Conservation (phyloP, 2,113 vertebrate species). For the Capreolus pygargus region DNA sequence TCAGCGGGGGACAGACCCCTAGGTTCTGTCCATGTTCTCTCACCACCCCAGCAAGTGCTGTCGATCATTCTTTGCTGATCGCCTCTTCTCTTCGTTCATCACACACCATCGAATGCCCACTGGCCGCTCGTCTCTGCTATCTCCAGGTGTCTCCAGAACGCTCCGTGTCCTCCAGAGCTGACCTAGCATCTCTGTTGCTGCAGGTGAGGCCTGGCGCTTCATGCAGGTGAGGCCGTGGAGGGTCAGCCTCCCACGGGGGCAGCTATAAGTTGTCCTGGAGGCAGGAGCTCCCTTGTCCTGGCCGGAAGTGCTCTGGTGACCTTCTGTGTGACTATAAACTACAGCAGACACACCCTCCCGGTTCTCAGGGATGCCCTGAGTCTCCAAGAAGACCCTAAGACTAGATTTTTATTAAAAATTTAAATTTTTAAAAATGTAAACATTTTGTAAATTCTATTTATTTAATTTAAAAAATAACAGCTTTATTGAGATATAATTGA, state of each 20-base stretch:
- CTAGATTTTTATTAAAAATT: neutral
- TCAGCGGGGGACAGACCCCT: neutral
- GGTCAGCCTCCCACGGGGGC: fast-evolving
- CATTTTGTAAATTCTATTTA: neutral
- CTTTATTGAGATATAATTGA: neutral
- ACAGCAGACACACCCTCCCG: neutral
- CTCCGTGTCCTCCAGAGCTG: neutral
- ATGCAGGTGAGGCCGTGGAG: fast-evolving
- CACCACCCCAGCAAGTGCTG: no score
- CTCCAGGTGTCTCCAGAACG: neutral
- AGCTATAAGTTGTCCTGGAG: neutral
- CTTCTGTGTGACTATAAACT: neutral
- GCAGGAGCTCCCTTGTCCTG: neutral
- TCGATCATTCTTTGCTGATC: neutral
- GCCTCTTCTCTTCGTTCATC: fast-evolving
- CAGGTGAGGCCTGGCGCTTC: neutral
- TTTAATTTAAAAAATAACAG: neutral
- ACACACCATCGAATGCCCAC: fast-evolving
- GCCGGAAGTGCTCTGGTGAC: neutral
- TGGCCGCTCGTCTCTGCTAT: neutral
- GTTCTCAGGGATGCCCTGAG: neutral
- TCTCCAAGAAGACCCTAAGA: neutral
- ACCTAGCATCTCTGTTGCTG: neutral
- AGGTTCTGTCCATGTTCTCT: neutral
- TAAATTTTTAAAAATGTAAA: neutral